phyloP scores from a whole-genome alignment of 2,888 invertebrate genomes.

The Ectemnius cavifrons region DNA sequence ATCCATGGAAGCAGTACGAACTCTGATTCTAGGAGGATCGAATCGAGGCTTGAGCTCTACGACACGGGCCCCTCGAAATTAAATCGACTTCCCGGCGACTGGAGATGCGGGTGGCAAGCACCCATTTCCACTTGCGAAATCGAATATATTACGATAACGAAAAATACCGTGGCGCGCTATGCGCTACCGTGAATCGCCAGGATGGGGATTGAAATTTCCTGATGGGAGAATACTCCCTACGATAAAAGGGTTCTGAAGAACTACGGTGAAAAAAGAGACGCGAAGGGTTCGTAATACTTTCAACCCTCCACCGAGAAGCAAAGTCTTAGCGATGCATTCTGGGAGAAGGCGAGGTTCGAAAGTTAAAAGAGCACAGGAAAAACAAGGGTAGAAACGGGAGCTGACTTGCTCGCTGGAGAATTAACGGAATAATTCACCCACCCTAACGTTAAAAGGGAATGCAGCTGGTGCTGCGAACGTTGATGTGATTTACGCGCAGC shows the following conservation, averaged over 20 bases:
- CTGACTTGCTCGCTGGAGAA: conserved; percentile 39
- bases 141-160: conserved; percentile 11
- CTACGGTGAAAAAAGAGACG: background rate
- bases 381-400: conserved; percentile 6
- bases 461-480: conserved; percentile 29
- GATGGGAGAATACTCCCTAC: background rate
- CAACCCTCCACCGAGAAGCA: conserved; percentile 8
- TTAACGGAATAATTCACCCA: conserved; percentile 65
- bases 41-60: too few species aligned
- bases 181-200: background rate
- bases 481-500: conserved; percentile 42
- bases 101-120: background rate
- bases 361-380: background rate
- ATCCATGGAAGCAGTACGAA: too few species aligned
- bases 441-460: conserved; percentile 42
- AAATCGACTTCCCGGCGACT: too few species aligned
- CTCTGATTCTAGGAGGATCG: too few species aligned
- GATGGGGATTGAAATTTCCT: conserved; percentile 8
- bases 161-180: background rate
- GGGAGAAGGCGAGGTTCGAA: background rate
- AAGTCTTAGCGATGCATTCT: background rate
- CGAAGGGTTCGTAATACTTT: conserved; percentile 20
- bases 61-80: too few species aligned
- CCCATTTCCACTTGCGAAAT: conserved; percentile 1
- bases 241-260: background rate